phyloP scores from a whole-genome alignment of 2,888 invertebrate genomes.

The Ommatoiulus sabulosus region DNA sequence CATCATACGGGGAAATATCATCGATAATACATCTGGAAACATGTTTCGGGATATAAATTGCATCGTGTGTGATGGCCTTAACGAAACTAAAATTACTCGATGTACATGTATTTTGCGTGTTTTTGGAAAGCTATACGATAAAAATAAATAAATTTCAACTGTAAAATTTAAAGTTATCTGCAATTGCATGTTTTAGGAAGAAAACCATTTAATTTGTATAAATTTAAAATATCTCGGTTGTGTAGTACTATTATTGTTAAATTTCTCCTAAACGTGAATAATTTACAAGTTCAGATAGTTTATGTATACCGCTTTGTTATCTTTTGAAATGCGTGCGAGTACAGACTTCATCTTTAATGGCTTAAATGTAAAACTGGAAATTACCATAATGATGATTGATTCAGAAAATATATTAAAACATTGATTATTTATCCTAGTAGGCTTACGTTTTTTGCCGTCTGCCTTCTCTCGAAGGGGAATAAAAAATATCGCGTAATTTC shows the following conservation, averaged over 20 bases:
- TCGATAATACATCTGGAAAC: no score
- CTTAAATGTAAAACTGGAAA: background rate
- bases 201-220: background rate
- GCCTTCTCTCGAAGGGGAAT: background rate
- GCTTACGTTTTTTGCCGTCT: background rate
- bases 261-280: background rate
- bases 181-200: background rate
- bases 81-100: no score
- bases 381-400: background rate
- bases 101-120: no score
- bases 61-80: no score
- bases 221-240: background rate
- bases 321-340: background rate
- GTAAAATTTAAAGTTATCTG: no score
- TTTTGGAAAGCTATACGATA: no score
- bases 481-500: background rate
- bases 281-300: background rate
- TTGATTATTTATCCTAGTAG: background rate
- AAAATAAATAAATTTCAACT: no score
- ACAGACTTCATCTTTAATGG: background rate
- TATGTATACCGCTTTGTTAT: background rate
- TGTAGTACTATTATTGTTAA: background rate
- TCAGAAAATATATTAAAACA: slow-evolving; percentile 5
- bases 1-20: no score
- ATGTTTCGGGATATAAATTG: no score